Percentiles rank a stretch among this genome's conserved stretches.
These are phyloP conservation scores for Lepidurus couesii DNA, from an alignment of 1,140 invertebrate species.

Conservation along the genomic window DNA sequence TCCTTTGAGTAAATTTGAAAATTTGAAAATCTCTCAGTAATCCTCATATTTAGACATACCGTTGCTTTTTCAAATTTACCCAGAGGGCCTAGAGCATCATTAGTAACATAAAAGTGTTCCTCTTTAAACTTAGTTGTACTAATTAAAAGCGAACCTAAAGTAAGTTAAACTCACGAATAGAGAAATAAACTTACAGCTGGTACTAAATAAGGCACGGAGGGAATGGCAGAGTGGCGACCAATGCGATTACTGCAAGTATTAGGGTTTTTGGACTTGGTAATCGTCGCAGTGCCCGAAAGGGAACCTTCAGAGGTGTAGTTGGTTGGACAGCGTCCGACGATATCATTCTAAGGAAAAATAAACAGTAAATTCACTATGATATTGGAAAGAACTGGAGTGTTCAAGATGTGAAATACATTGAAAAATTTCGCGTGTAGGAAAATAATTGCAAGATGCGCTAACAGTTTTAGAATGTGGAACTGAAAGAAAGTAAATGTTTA, in stretches of 20 bases:
- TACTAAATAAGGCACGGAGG: conserved; percentile 30
- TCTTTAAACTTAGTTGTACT: too few relatives aligned
- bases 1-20: background rate
- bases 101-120: too few relatives aligned
- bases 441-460: too few relatives aligned
- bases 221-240: conserved; percentile 33
- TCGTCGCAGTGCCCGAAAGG: conserved; percentile 24
- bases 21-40: too few relatives aligned
- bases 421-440: background rate
- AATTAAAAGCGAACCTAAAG: background rate
- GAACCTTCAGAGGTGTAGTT: conserved; percentile 31
- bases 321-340: conserved; percentile 35
- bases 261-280: conserved; percentile 32
- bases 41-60: too few relatives aligned
- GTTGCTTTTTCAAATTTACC: too few relatives aligned
- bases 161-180: background rate
- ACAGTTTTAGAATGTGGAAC: too few relatives aligned
- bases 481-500: too few relatives aligned
- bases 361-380: background rate
- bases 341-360: conserved; percentile 31
- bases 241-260: conserved; percentile 34
- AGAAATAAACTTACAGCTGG: conserved; percentile 31
- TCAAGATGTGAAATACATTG: background rate
- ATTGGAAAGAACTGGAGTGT: background rate
- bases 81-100: too few relatives aligned